Conservation (phyloP, 2,888 invertebrate genomes). For the Hymenopus coronatus region DNA sequence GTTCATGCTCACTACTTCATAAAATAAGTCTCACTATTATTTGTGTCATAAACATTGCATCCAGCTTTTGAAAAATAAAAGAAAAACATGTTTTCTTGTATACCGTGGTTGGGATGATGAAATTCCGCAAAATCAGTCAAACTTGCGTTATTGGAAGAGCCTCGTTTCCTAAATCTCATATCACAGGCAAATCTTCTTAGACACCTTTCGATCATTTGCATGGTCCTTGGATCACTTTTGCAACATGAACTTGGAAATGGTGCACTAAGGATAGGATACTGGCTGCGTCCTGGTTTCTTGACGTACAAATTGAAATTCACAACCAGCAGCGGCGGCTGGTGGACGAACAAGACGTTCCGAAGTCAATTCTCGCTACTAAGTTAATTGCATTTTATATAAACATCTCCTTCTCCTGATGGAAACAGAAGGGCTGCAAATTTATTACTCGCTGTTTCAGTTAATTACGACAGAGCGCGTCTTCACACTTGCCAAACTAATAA, state of each 20-base stretch:
- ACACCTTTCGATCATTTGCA: no score
- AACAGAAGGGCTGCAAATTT: neutral
- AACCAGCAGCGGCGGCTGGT: neutral
- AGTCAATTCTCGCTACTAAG: neutral
- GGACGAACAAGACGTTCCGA: neutral
- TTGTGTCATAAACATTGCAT: no score
- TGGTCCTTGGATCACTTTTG: neutral
- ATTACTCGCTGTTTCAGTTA: neutral
- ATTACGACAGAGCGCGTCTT: neutral
- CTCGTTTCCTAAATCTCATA: no score
- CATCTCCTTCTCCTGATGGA: neutral
- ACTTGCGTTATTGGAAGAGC: no score
- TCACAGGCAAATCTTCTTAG: no score
- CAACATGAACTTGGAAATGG: neutral
- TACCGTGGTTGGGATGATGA: no score
- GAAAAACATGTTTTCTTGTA: no score
- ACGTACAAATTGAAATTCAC: neutral
- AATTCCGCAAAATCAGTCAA: no score
- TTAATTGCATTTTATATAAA: conserved; percentile 15
- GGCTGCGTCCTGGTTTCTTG: neutral
- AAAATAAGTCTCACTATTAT: no score
- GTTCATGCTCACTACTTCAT: no score
- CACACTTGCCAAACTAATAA: neutral
- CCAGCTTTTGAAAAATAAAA: no score
- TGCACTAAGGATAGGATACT: neutral